Evolutionary conservation across 1,140 invertebrate genomes (phyloP), one percentile per base, ranked within the genome.

Genomic region (Lordiphosa clarofinis): DNA sequence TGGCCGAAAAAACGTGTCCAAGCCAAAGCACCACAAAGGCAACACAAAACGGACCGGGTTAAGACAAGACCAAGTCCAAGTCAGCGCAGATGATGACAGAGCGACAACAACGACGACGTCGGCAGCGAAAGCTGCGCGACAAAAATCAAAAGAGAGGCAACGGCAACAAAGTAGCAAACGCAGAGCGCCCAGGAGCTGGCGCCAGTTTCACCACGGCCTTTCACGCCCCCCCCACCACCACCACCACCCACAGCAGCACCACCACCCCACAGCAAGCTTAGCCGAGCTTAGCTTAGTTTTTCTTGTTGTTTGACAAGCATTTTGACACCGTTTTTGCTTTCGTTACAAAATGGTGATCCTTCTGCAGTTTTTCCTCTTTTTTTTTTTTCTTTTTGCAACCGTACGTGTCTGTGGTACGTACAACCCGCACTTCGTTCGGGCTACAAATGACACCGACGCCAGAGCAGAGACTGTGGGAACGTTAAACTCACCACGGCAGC

Each of bases 1-100:
- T 60, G 76, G 75, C 74, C 69, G 75, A 76, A 65, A 42, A 57
- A 38, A 64, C 65, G 69, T 72, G 78, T 79, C 75, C 75, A 74
- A 79, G 69, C 65, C 69, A 72, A 79, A 66, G 78, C 67, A 68
- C 65, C 65, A 69, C 56, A 62, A 61, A 81, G 70, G 65, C 75
- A 78, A 71, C 64, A 72, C 68, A 78, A 57, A 53, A 60, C 61
- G 42, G 54, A 39, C 66, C 69, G 62, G 67, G 73, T 62, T 74
- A 78, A 78, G 73, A 78, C 69, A 68, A 70, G 67, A 66, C 67
- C 55, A 69, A 70, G 67, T 70, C 67, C 55, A 69, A 65, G 61
- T 69, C 56, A 33, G 60, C 59, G 62, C 66, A 48, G 52, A 56
- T 53, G 40, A 35, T 59, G 37, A 54, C 46, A 48, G 62, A 43